Evolutionary conservation across 1,140 invertebrate species (phyloP).

Genomic region (Lanistes nyassanus): DNA sequence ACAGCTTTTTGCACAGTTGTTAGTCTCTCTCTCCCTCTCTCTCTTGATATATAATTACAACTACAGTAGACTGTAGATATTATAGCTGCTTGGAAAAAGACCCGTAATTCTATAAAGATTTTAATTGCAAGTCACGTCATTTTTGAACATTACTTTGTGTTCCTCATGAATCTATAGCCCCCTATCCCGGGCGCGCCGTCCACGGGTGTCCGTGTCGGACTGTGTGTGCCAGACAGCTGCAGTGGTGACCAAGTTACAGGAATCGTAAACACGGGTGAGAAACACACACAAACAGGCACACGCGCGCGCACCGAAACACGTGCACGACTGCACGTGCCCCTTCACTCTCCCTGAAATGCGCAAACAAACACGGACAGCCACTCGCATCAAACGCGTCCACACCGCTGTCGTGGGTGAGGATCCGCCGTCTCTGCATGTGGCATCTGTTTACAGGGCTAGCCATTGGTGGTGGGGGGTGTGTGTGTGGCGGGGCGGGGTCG

Average conservation of each 20-base stretch:
- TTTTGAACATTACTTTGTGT: background rate
- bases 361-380: background rate
- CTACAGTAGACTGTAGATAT: background rate
- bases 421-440: no score
- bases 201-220: slow-evolving; percentile 1
- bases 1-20: background rate
- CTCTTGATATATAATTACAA: background rate
- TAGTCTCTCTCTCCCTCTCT: background rate
- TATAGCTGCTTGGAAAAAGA: background rate
- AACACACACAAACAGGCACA: background rate
- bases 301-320: background rate
- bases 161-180: slow-evolving; percentile 1
- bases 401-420: no score
- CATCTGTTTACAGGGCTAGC: no score
- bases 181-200: background rate
- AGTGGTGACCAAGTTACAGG: background rate
- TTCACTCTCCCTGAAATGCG: background rate
- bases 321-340: slow-evolving; percentile 5
- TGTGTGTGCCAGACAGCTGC: slow-evolving; percentile 12
- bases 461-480: no score
- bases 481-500: no score
- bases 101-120: no score
- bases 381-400: background rate
- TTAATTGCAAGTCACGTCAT: background rate
- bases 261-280: background rate